phyloP scores from a whole-genome alignment of 2,113 vertebrate genomes.

The Siphamia tubifer region DNA sequence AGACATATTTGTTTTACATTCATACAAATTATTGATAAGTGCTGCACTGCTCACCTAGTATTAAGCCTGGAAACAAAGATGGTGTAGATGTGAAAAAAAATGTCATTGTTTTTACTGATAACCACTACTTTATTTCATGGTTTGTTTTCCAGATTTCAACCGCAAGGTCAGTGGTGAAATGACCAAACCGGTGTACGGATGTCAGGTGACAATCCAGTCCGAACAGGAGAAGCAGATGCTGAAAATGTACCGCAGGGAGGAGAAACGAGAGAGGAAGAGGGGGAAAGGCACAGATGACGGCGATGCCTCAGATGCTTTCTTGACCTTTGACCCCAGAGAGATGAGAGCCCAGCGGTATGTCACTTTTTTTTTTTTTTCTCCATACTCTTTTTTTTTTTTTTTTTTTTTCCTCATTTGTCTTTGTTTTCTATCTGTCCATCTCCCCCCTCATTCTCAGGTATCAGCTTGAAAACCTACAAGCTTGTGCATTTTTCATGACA shows the following conservation, averaged over 20 bases:
- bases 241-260: constrained; percentile 91
- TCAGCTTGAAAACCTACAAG: constrained; percentile 14
- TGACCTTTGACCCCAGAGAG: constrained; percentile 90
- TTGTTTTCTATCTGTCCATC: not conserved
- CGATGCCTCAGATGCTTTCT: constrained; percentile 78
- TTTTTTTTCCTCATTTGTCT: not conserved
- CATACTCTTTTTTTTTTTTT: not conserved
- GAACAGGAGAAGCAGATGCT: constrained; percentile 94
- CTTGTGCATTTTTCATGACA: constrained; percentile 49
- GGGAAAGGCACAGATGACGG: constrained; percentile 87
- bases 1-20: no score
- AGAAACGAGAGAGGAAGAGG: constrained; percentile 88
- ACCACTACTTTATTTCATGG: not conserved
- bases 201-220: constrained; percentile 96
- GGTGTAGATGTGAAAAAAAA: no score
- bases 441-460: not conserved
- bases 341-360: constrained; percentile 89
- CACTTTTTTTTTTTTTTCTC: not conserved
- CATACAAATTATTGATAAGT: no score
- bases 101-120: not conserved
- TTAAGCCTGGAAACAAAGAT: no score
- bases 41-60: no score
- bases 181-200: constrained; percentile 86
- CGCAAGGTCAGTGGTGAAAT: constrained; percentile 81
- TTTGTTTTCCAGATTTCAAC: constrained; percentile 43